phyloP scores from a whole-genome alignment of 2,888 invertebrate species.

The Keiferia lycopersicella region DNA sequence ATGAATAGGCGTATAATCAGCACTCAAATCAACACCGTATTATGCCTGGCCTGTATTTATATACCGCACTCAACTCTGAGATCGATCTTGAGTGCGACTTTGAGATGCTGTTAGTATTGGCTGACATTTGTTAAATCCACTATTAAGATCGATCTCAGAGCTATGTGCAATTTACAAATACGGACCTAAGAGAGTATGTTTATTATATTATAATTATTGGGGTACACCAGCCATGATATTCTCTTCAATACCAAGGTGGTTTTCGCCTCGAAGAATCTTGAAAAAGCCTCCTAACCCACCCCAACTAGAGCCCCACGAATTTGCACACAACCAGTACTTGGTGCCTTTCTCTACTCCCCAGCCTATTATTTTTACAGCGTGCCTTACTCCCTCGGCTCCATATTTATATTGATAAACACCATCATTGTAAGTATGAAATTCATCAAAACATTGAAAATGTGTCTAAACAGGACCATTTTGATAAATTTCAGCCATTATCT shows the following conservation, averaged over 20 bases:
- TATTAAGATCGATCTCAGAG: too few relatives aligned
- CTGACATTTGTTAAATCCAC: too few relatives aligned
- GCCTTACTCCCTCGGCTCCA: too few relatives aligned
- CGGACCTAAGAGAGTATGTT: too few relatives aligned
- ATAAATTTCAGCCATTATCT: conserved; percentile 88
- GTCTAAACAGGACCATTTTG: conserved; percentile 90
- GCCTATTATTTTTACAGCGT: conserved; percentile 89
- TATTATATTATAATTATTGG: too few relatives aligned
- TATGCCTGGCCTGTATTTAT: too few relatives aligned
- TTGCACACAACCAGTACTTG: conserved; percentile 91
- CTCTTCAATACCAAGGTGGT: conserved; percentile 84
- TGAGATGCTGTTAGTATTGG: too few relatives aligned
- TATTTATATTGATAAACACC: conserved; percentile 67
- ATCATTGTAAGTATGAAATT: conserved; percentile 87
- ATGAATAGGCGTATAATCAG: too few relatives aligned
- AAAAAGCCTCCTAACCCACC: conserved; percentile 90
- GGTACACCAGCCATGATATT: conserved; percentile 82
- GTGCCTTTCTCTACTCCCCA: conserved; percentile 87
- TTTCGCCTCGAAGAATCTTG: conserved; percentile 86
- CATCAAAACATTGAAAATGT: conserved; percentile 88
- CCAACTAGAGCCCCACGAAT: conserved; percentile 94
- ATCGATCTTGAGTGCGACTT: too few relatives aligned
- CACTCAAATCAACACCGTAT: too few relatives aligned
- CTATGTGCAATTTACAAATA: too few relatives aligned
- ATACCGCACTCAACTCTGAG: too few relatives aligned